phyloP scores from a whole-genome alignment of 2,797 vertebrate genomes.

The Periparus ater region DNA sequence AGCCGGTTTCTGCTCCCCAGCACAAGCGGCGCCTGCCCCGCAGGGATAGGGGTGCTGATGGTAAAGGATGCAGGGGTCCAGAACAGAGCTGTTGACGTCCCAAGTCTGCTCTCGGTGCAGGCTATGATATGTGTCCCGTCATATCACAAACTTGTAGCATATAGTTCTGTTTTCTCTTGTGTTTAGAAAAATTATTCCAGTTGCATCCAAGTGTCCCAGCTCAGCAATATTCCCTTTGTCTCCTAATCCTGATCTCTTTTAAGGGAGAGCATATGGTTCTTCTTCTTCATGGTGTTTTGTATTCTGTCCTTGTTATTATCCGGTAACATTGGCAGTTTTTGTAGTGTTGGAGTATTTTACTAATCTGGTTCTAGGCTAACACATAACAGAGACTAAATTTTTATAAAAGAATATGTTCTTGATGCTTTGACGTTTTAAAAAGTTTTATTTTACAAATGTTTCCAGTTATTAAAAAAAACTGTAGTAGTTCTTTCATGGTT shows the following conservation, averaged over 20 bases:
- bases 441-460: background rate
- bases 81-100: background rate
- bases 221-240: slow-evolving; percentile 17
- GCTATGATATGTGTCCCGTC: fast-evolving
- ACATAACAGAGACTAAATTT: background rate
- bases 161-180: background rate
- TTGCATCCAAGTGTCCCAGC: background rate
- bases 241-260: background rate
- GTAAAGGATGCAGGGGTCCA: fast-evolving
- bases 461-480: background rate
- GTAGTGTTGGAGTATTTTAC: background rate
- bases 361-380: background rate
- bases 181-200: background rate
- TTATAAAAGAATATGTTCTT: background rate
- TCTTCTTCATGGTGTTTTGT: background rate
- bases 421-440: background rate
- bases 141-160: background rate
- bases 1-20: fast-evolving
- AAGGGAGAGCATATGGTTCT: background rate
- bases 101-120: background rate
- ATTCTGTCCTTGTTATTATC: background rate
- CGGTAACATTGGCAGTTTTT: background rate
- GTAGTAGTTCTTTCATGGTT: background rate
- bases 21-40: background rate
- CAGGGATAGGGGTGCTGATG: fast-evolving